Base-by-base conservation (phyloP, 2,113 vertebrate genomes). In the Ciconia boyciana region DNA sequence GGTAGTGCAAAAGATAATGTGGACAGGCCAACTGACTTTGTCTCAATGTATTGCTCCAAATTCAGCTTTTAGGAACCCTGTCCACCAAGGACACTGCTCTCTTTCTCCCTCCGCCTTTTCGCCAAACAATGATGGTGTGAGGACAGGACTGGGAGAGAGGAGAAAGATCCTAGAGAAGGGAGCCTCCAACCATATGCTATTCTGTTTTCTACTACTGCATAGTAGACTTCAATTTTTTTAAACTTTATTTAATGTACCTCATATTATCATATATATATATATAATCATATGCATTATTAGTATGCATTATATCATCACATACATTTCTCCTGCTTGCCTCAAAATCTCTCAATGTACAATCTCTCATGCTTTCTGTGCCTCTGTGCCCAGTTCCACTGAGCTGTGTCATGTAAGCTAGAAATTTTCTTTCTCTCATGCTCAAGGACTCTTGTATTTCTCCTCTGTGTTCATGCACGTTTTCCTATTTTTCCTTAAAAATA, bases 161-260 rank as follows among this genome's bases (percentile, higher is more conserved):
- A 76, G 19, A 60, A 71, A 54, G 6, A 39, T 21, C 36, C 34
- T 41, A 3, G 1, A 26, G 16, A 65, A 2, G 2, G 6, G 15
- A 3, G 0, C 34, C 61, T 65, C 54, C 32, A 89, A 60, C 9
- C 24, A 24, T 18, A 54, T 0, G 0, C 32, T 61, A 20, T 34
- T 86, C 34, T 55, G 16, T 52, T 60, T 69, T 51, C 66, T n/a
- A 28, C 4, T 22, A 26, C 34, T 61, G 15, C 36, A 48, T 7
- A 39, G 43, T 0, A 76, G 8, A 60, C 24, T 31, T 62, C 1
- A n/a, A 41, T 15, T 64, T 69, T 36, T 36, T 4, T 4, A 36
- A 51, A 29, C 26, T 74, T 69, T 43, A 71, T 75, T 51, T 52
- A 22, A 48, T 24, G 8, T 32, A 46, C 8, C 7, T 46, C 16